Evolutionary conservation across 2,797 vertebrate species (phyloP).

Genomic region (Rachycentron canadum): DNA sequence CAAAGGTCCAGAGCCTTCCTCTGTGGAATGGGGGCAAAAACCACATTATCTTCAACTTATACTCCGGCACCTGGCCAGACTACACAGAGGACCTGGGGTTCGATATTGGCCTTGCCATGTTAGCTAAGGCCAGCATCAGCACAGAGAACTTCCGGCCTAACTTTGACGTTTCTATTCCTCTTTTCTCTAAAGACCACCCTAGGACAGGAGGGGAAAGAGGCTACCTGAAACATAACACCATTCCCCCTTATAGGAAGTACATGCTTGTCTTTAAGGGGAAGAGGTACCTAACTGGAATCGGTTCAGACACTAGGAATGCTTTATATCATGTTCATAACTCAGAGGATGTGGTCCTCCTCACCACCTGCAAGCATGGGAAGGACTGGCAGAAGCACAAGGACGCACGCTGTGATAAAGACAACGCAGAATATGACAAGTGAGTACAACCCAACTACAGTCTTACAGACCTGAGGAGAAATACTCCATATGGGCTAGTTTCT

Average conservation of each 20-base stretch:
- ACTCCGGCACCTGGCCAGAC: slow-evolving; percentile 99
- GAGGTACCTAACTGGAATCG: slow-evolving; percentile 98
- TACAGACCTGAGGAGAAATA: neutral
- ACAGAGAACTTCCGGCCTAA: slow-evolving; percentile 96
- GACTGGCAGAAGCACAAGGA: slow-evolving; percentile 99
- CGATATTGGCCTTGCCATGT: slow-evolving; percentile 97
- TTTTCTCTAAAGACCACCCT: slow-evolving; percentile 98
- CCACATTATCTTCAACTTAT: slow-evolving; percentile 99
- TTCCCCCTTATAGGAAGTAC: slow-evolving; percentile 98
- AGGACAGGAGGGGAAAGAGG: slow-evolving; percentile 98
- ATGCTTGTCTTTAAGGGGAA: slow-evolving; percentile 99
- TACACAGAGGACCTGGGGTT: slow-evolving; percentile 98
- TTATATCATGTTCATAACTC: slow-evolving; percentile 98
- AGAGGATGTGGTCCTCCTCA: slow-evolving; percentile 97
- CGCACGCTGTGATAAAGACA: slow-evolving; percentile 96
- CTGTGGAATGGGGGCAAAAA: slow-evolving; percentile 98
- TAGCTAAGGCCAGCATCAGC: slow-evolving; percentile 99
- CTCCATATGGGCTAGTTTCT: neutral
- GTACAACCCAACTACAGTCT: slow-evolving; percentile 67
- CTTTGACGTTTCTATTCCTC: slow-evolving; percentile 98
- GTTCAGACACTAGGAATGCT: slow-evolving; percentile 98
- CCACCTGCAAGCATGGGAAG: slow-evolving; percentile 99
- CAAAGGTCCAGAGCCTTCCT: slow-evolving; percentile 94
- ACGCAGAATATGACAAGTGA: slow-evolving; percentile 97
- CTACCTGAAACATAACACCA: slow-evolving; percentile 94